Base-by-base conservation (phyloP, 2,113 vertebrate genomes). In the Grammomys dolichurus region DNA sequence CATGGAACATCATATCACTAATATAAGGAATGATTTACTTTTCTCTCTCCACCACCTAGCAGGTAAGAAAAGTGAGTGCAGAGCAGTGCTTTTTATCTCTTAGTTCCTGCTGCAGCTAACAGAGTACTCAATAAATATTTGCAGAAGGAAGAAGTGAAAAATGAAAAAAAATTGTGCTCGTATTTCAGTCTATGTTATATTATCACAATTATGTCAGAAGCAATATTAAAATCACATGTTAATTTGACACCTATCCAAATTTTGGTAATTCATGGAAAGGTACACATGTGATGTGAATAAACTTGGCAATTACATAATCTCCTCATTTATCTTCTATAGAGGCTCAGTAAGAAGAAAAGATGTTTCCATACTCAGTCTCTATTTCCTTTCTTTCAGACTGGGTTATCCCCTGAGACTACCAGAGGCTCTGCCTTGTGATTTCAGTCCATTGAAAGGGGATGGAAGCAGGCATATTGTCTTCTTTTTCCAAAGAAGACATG, bases 91-190 rank as follows among this genome's bases (percentile, higher is more conserved):
- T 97, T 97, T 91, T 69, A 63, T 91, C 72, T 95, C 76, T 82
- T 43, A 36, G 76, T 87, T 8, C 54, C 54, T 28, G 26, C 82
- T 78, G 31, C 51, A 36, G 26, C 26, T 90, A 89, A 28, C 19
- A 80, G 14, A 65, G 65, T 8, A 9, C 40, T 86, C 72, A 78
- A 60, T 92, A 94, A 95, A 93, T 89, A 97, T 96, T 96, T 96
- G 51, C 54, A 88, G 72, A 86, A 96, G 13, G 88, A 88, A 95
- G 54, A 90, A 90, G 80, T 92, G 81, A 96, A n/a, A 11, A 93
- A 82, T 91, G 87, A 56, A 89, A 97, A 82, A 69, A 69, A 13
- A 82, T 84, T 84, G 36, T 90, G 58, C 58, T 96, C 72, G 22
- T 92, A 78, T 89, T 87, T 94, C 90, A 93, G 81, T 51, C 69